Evolutionary conservation across 1,140 invertebrate genomes (phyloP).

Genomic region (Magallana ariakensis): DNA sequence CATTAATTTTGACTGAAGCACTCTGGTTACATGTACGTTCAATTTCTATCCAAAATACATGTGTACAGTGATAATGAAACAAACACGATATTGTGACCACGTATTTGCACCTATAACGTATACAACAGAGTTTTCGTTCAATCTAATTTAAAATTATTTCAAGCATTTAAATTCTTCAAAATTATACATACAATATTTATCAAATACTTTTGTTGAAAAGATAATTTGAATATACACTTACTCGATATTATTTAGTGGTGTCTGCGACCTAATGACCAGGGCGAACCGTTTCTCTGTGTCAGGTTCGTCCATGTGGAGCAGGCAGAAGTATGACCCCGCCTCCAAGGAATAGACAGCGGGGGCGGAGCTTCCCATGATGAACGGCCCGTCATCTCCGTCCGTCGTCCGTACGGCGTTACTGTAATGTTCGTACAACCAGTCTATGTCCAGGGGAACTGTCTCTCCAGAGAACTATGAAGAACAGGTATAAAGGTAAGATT

Average conservation of each 20-base stretch:
- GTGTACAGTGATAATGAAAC: too few relatives aligned
- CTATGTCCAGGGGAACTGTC: background rate
- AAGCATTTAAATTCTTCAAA: too few relatives aligned
- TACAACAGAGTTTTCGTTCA: too few relatives aligned
- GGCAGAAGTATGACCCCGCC: background rate
- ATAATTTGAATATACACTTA: background rate
- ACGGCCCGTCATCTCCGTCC: conserved; percentile 12
- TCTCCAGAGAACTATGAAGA: background rate
- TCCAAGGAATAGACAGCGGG: background rate
- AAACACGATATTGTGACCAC: too few relatives aligned
- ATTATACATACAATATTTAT: too few relatives aligned
- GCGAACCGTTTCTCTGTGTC: conserved; percentile 28
- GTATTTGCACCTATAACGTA: too few relatives aligned
- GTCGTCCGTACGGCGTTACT: background rate
- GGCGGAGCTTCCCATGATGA: conserved; percentile 8
- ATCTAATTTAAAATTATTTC: too few relatives aligned
- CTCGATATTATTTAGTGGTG: background rate
- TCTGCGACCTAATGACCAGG: background rate
- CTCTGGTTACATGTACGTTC: too few relatives aligned
- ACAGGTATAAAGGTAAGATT: too few relatives aligned
- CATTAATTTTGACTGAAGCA: too few relatives aligned
- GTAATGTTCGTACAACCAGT: conserved; percentile 43
- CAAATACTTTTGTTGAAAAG: too few relatives aligned
- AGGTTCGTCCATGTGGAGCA: background rate
- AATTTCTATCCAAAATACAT: too few relatives aligned